These are phyloP conservation scores for Notodonta dromedarius DNA, from an alignment of 2,888 invertebrate genomes.

Conservation along the genomic window DNA sequence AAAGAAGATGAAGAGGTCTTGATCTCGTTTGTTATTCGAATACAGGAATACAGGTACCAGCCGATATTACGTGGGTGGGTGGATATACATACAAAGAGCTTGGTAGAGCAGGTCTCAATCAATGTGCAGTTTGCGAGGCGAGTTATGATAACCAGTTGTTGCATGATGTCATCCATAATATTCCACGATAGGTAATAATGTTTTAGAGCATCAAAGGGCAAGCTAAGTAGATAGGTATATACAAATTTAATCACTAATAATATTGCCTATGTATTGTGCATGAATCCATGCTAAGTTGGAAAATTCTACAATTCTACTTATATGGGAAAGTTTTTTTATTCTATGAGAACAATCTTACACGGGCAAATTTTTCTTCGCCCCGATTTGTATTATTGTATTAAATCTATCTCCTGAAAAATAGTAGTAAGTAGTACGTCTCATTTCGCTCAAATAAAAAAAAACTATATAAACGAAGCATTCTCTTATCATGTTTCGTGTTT, in stretches of 20 bases:
- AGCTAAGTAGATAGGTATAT: not conserved
- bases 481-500: not conserved
- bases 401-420: too few relatives aligned
- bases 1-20: too few relatives aligned
- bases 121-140: not conserved
- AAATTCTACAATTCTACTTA: too few relatives aligned
- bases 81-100: not conserved
- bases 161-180: slow-evolving; percentile 6
- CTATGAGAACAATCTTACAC: too few relatives aligned
- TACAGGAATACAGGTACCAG: not conserved
- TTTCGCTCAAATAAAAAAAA: not conserved
- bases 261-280: too few relatives aligned
- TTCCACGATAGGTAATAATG: not conserved
- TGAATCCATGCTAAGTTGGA: too few relatives aligned
- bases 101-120: not conserved
- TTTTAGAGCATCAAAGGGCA: not conserved
- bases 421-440: too few relatives aligned
- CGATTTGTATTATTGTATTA: too few relatives aligned
- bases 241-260: not conserved
- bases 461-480: not conserved
- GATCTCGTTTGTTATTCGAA: too few relatives aligned
- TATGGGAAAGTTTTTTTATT: too few relatives aligned
- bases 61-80: not conserved
- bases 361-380: too few relatives aligned
- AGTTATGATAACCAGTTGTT: slow-evolving; percentile 2